Conservation (phyloP, 2,888 invertebrate genomes). For the Tetropium fuscum region DNA sequence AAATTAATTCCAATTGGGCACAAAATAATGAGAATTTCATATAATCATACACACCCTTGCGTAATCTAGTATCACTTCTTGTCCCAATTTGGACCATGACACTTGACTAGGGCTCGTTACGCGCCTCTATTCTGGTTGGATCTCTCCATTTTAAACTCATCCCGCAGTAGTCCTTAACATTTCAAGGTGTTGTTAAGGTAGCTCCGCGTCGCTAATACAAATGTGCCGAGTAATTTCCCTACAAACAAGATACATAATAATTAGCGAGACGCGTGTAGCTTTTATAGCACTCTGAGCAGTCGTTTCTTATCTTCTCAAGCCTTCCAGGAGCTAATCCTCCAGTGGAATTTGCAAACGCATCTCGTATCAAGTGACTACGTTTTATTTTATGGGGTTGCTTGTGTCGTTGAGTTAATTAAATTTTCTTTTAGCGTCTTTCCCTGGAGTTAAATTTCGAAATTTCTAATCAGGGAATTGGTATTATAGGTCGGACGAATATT, state of each 20-base stretch:
- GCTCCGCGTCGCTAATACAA: slow-evolving; percentile 39
- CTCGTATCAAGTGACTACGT: slow-evolving; percentile 9
- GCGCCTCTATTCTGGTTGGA: slow-evolving; percentile 5
- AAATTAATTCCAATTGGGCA: neutral
- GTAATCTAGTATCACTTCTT: neutral
- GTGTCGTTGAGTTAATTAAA: slow-evolving; percentile 24
- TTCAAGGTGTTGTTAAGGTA: slow-evolving; percentile 38
- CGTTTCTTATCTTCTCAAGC: slow-evolving; percentile 17
- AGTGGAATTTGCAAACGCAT: slow-evolving; percentile 21
- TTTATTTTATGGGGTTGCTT: slow-evolving; percentile 16
- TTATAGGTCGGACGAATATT: too few species aligned
- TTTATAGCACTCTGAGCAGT: slow-evolving; percentile 11
- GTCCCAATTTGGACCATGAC: slow-evolving; percentile 17
- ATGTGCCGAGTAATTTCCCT: slow-evolving; percentile 36
- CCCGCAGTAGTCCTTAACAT: slow-evolving; percentile 12
- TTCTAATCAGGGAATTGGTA: too few species aligned
- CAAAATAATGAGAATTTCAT: neutral
- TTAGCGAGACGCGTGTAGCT: slow-evolving; percentile 26
- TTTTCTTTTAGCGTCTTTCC: too few species aligned
- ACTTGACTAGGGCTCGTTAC: slow-evolving; percentile 26
- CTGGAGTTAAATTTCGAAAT: too few species aligned
- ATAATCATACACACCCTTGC: neutral
- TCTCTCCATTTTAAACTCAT: slow-evolving; percentile 20
- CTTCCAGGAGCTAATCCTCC: slow-evolving; percentile 3
- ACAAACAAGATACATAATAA: slow-evolving; percentile 33